These are phyloP conservation scores for Allophyes oxyacanthae DNA, from an alignment of 2,888 invertebrate genomes.

Conservation along the genomic window DNA sequence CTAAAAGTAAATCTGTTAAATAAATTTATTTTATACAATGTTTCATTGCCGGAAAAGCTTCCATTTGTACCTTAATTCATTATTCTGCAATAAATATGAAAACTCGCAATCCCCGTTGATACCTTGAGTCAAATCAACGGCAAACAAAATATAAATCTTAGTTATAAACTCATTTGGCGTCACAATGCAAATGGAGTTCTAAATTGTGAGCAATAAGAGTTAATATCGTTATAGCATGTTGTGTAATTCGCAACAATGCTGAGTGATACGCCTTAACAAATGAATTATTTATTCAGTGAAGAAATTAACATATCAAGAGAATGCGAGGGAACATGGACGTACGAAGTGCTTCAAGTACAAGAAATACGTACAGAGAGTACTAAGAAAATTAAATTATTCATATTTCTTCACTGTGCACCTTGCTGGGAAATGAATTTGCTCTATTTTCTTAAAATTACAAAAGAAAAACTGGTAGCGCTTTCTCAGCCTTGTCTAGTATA, in stretches of 20 bases:
- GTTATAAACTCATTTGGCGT: conserved; percentile 56
- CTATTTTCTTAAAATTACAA: no score
- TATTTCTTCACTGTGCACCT: no score
- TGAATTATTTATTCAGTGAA: conserved; percentile 87
- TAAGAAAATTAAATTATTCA: conserved; percentile 3
- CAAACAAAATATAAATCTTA: conserved; percentile 62
- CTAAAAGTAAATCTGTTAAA: no score
- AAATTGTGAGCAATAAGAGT: conserved; percentile 52
- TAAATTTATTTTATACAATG: no score
- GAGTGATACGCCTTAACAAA: conserved; percentile 84
- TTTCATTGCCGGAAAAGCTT: conserved; percentile 9
- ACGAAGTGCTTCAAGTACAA: conserved; percentile 21
- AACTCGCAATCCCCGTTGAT: conserved; percentile 53
- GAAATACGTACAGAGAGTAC: not conserved
- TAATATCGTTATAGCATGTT: conserved; percentile 47
- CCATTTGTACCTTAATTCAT: conserved; percentile 45
- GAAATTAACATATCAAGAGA: conserved; percentile 87
- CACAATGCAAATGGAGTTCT: conserved; percentile 57
- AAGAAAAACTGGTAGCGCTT: no score
- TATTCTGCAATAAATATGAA: conserved; percentile 51
- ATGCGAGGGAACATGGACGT: conserved; percentile 54
- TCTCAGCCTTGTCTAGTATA: no score
- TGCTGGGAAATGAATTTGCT: no score
- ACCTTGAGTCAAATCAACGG: conserved; percentile 54
- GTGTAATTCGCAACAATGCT: conserved; percentile 72